These are phyloP conservation scores for Enoplosus armatus DNA, from an alignment of 2,797 vertebrate genomes.

Conservation along the genomic window DNA sequence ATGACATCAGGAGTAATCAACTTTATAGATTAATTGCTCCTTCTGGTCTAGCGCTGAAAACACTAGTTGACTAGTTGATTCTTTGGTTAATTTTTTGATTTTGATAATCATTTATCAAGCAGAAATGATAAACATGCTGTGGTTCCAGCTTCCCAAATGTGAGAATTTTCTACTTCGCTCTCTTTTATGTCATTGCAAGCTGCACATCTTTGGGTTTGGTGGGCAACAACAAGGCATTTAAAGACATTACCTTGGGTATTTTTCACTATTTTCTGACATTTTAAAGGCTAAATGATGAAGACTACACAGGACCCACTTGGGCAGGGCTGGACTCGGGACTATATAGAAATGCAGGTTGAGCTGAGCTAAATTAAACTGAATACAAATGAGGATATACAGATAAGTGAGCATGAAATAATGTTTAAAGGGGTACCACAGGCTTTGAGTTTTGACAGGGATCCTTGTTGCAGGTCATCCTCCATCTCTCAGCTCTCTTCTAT, in stretches of 20 bases:
- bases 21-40: conserved; percentile 12
- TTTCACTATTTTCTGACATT: background rate
- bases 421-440: background rate
- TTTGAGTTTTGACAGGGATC: background rate
- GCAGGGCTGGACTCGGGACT: background rate
- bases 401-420: conserved; percentile 2
- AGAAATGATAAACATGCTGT: background rate
- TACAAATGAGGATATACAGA: background rate
- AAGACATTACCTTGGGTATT: background rate
- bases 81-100: background rate
- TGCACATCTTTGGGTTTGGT: background rate
- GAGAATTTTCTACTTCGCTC: background rate
- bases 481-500: background rate
- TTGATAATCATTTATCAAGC: conserved; percentile 6
- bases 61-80: background rate
- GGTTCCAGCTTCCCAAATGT: background rate
- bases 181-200: background rate
- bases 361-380: conserved; percentile 14
- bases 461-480: background rate
- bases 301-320: background rate
- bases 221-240: background rate
- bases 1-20: conserved; percentile 11
- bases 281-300: background rate
- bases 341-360: background rate
- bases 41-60: background rate